Percentiles rank a stretch among this genome's conserved stretches.
These are phyloP conservation scores for Lerista edwardsae DNA, from an alignment of 2,797 vertebrate genomes.

Conservation along the genomic window DNA sequence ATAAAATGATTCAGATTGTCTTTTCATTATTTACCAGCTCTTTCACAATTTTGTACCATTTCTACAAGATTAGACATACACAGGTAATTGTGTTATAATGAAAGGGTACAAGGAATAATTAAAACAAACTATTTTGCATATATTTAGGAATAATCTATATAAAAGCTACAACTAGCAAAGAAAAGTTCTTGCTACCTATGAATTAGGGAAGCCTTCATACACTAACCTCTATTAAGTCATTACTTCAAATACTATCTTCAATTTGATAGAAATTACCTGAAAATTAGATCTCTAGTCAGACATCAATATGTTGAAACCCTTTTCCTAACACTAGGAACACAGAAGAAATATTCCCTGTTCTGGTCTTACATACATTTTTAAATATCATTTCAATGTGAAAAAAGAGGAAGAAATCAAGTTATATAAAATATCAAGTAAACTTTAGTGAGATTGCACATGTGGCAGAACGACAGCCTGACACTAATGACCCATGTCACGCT, in stretches of 20 bases:
- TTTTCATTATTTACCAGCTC: not conserved
- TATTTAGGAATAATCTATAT: not conserved
- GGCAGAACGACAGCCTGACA: not conserved
- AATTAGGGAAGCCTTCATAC: not conserved
- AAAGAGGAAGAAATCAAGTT: constrained; percentile 8
- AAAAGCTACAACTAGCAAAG: not conserved
- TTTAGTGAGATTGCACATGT: not conserved
- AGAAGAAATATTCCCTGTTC: not conserved
- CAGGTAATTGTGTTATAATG: not conserved
- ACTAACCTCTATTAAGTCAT: not conserved
- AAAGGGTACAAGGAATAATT: not conserved
- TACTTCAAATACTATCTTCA: not conserved
- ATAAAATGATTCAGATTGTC: not conserved
- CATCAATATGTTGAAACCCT: not conserved
- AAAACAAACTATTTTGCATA: no score
- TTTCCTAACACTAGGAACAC: not conserved
- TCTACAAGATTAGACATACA: not conserved
- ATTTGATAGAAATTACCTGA: not conserved
- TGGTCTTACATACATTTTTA: not conserved
- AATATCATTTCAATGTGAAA: not conserved
- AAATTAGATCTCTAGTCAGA: not conserved
- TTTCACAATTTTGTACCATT: not conserved
- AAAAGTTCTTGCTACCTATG: not conserved
- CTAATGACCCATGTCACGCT: constrained; percentile 32
- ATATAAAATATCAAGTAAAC: not conserved